phyloP scores from a whole-genome alignment of 2,113 vertebrate genomes.

The western clawed frog (Xenopus tropicalis) region DNA sequence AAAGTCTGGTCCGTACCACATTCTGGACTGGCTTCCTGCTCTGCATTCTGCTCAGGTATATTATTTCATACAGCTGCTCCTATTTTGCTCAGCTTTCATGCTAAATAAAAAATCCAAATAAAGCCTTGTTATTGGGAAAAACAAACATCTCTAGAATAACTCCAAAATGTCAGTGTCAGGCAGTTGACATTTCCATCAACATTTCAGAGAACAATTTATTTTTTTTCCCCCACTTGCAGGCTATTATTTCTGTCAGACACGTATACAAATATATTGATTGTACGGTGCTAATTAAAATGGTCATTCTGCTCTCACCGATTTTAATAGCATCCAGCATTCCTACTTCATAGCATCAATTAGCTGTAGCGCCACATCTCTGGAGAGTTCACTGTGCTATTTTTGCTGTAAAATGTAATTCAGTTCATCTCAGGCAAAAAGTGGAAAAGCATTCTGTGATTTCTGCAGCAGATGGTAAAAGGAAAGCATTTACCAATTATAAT shows the following conservation, averaged over 20 bases:
- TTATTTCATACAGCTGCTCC: conserved; percentile 4
- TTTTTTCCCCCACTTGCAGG: neutral
- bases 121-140: conserved; percentile 24
- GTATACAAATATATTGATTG: conserved; percentile 19
- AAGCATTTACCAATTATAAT: too few relatives aligned
- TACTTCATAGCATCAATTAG: conserved; percentile 6
- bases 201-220: conserved; percentile 11
- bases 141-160: conserved; percentile 11
- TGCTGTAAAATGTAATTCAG: neutral
- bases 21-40: too few relatives aligned
- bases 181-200: conserved; percentile 34
- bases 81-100: conserved; percentile 16
- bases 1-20: too few relatives aligned
- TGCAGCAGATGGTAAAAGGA: too few relatives aligned
- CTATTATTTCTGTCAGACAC: conserved; percentile 21
- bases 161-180: conserved; percentile 34
- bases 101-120: conserved; percentile 12
- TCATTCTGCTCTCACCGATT: neutral
- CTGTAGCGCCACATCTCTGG: neutral
- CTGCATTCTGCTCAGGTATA: neutral
- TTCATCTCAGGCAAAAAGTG: neutral
- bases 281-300: conserved; percentile 8
- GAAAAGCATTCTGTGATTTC: too few relatives aligned
- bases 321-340: neutral
- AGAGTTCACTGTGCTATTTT: neutral